Base-by-base conservation (phyloP, 1,140 invertebrate genomes). In the Lepidurus arcticus region DNA sequence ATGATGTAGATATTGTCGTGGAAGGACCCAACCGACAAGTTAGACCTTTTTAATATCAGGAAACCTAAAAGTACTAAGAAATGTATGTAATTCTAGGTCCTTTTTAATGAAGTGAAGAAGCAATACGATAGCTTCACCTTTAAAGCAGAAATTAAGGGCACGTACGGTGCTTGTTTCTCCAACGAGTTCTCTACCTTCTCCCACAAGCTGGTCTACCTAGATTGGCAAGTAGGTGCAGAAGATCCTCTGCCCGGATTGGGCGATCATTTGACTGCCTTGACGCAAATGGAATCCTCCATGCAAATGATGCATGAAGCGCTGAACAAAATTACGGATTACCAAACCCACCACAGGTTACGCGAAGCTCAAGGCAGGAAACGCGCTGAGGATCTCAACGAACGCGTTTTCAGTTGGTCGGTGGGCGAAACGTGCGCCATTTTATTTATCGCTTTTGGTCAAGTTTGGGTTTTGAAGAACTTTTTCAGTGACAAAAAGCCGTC, bases 181-280 rank as follows among this genome's bases (percentile, higher is more conserved):
- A 99, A 99, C 87, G 97, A 99, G 85, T 99, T 99, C 85, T 99
- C 97, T 73, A 98, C 97, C 53, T 98, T 99, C 86, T 97, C 96
- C n/a, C 98, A 99, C 83, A 99, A 99, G 88, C 89, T 99, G 79
- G 94, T 99, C 11, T 99, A 99, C 85, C 95, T 99, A 91, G 97
- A 99, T 85, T 94, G 98, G 81, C 94, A 97, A 91, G 93, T 97
- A 44, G 96, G 96, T 1, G 94, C 97, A 44, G 96, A 98, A 85
- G 86, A 88, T 74, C 90, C 93, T 0, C 86, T 98, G 53, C 94
- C 94, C 11, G 93, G 93, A 44, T 85, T 95, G 80, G 92, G 91
- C 47, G 94, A 97, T 82, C 95, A 97, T 85, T 90, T 92, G 3
- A 97, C 95, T 78, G 96, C 95, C 26, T 91, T 99, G 87, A 98